These are phyloP conservation scores for Flabesymbios commensalis DNA, from an alignment of 2,888 invertebrate species.

Conservation along the genomic window DNA sequence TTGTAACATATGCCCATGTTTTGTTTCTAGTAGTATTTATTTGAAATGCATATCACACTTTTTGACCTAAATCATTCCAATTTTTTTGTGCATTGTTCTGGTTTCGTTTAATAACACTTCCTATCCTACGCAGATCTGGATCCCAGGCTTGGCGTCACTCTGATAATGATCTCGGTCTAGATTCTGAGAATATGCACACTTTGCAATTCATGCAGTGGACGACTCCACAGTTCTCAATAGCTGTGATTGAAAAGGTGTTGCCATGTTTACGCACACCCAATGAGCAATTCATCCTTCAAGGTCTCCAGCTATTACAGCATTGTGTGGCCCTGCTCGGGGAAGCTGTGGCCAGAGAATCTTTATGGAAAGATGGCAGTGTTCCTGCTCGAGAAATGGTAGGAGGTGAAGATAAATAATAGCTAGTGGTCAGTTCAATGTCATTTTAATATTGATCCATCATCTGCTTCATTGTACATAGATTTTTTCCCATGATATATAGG, in stretches of 20 bases:
- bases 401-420: neutral
- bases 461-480: neutral
- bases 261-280: slow-evolving; percentile 43
- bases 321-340: slow-evolving; percentile 39
- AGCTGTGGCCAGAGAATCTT: slow-evolving; percentile 26
- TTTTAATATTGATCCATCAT: neutral
- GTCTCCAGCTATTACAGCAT: slow-evolving; percentile 24
- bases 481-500: no score
- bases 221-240: slow-evolving; percentile 52
- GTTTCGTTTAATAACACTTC: no score
- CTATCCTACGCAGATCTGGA: no score
- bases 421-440: neutral
- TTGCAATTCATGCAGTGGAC: slow-evolving; percentile 54
- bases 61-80: no score
- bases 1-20: no score
- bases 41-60: no score
- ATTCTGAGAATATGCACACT: slow-evolving; percentile 47
- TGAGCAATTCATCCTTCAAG: slow-evolving; percentile 20
- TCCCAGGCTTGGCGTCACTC: no score
- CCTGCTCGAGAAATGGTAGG: slow-evolving; percentile 52
- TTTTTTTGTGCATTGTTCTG: no score
- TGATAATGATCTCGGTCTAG: no score
- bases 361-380: slow-evolving; percentile 51
- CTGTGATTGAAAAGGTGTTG: slow-evolving; percentile 44
- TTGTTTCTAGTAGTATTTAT: no score